phyloP scores from a whole-genome alignment of 1,140 invertebrate species.

The Apis laboriosa region DNA sequence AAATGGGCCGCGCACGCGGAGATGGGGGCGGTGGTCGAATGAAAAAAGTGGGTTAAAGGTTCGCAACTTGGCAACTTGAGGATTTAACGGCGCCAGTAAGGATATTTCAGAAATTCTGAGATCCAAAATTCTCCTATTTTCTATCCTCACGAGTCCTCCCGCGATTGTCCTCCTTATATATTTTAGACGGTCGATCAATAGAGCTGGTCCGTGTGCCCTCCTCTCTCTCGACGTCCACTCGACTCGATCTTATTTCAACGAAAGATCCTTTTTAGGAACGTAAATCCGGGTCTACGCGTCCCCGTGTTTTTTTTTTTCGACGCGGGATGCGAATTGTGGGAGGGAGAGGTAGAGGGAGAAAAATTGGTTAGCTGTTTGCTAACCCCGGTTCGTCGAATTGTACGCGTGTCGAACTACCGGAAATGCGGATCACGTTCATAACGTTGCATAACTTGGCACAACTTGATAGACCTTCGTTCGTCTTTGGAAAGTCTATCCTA shows the following conservation, averaged over 20 bases:
- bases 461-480: conserved; percentile 7
- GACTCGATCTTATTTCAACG: too few relatives aligned
- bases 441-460: conserved; percentile 16
- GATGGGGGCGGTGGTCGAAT: background rate
- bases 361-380: background rate
- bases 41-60: conserved; percentile 52
- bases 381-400: too few relatives aligned
- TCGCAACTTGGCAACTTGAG: conserved; percentile 28
- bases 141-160: too few relatives aligned
- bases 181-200: conserved; percentile 25
- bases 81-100: conserved; percentile 27
- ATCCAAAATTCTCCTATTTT: conserved; percentile 44
- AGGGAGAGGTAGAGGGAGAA: too few relatives aligned
- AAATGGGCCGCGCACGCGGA: conserved; percentile 11
- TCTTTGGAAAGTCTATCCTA: conserved; percentile 1
- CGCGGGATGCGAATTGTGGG: too few relatives aligned
- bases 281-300: too few relatives aligned
- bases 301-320: too few relatives aligned
- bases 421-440: conserved; percentile 10
- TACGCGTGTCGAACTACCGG: too few relatives aligned
- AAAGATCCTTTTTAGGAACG: too few relatives aligned
- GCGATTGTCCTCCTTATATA: conserved; percentile 29
- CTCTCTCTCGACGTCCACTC: too few relatives aligned
- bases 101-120: conserved; percentile 40
- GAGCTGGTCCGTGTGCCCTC: background rate